These are phyloP conservation scores for Helostoma temminkii DNA, from an alignment of 2,797 vertebrate genomes.

Conservation along the genomic window DNA sequence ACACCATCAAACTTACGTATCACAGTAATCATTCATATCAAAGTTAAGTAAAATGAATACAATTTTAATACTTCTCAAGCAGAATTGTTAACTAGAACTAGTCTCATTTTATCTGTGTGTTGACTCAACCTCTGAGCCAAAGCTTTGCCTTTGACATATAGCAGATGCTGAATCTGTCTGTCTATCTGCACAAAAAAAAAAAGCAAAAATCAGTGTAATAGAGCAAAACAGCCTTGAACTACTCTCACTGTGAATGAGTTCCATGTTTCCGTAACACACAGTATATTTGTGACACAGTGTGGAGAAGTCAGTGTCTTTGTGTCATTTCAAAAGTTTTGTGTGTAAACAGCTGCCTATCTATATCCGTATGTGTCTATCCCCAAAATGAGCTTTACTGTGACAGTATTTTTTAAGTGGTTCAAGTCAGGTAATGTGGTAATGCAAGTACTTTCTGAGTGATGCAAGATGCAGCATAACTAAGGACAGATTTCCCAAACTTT, in stretches of 20 bases:
- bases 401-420: constrained; percentile 1
- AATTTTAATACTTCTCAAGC: constrained; percentile 39
- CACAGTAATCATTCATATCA: constrained; percentile 34
- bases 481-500: neutral
- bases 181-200: constrained; percentile 47
- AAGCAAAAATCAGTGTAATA: constrained; percentile 58
- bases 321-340: constrained; percentile 17
- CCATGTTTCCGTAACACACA: constrained; percentile 6
- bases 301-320: constrained; percentile 34
- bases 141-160: constrained; percentile 53
- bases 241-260: constrained; percentile 36
- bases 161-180: constrained; percentile 56
- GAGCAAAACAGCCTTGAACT: constrained; percentile 49
- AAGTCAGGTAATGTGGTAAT: neutral
- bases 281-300: neutral
- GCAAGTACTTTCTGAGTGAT: constrained; percentile 6
- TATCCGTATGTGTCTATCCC: neutral
- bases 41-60: constrained; percentile 42
- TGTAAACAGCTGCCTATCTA: constrained; percentile 15
- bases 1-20: constrained; percentile 25
- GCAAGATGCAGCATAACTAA: constrained; percentile 3
- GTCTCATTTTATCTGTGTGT: constrained; percentile 49
- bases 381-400: constrained; percentile 17
- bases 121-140: constrained; percentile 45
- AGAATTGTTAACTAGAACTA: constrained; percentile 34